Conservation (phyloP, 2,888 invertebrate species). For the Luffia ferchaultella region DNA sequence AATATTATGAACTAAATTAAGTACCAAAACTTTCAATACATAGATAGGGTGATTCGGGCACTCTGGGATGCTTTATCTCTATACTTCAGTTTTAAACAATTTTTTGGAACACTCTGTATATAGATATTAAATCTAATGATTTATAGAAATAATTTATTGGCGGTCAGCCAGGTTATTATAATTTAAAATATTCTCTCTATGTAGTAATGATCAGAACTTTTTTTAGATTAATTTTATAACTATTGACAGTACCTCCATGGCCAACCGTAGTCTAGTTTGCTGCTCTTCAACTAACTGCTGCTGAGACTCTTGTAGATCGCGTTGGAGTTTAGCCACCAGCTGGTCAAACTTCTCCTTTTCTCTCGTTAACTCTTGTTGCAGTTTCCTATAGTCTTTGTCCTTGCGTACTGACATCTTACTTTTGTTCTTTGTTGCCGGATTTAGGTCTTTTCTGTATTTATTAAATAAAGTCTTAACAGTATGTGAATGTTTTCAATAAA, state of each 20-base stretch:
- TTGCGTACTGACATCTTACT: slow-evolving; percentile 85
- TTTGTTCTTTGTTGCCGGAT: slow-evolving; percentile 78
- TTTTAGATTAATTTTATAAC: no score
- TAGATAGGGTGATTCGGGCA: no score
- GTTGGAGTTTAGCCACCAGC: slow-evolving; percentile 82
- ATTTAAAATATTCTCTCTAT: no score
- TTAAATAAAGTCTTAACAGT: neutral
- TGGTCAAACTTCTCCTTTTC: slow-evolving; percentile 96
- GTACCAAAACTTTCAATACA: no score
- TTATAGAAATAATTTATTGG: no score
- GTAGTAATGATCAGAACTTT: no score
- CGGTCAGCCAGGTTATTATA: no score
- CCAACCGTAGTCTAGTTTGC: slow-evolving; percentile 75
- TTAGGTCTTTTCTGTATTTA: slow-evolving; percentile 60
- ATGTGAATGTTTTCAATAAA: neutral
- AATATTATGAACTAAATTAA: no score
- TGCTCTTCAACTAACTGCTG: slow-evolving; percentile 85
- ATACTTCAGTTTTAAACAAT: no score
- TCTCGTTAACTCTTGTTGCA: slow-evolving; percentile 92
- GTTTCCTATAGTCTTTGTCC: slow-evolving; percentile 93
- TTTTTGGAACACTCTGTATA: no score
- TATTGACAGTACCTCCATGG: slow-evolving; percentile 95
- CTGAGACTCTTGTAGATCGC: slow-evolving; percentile 86
- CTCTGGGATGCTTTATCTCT: no score
- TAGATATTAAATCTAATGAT: no score